Base-by-base conservation (phyloP, 2,888 invertebrate genomes). In the Ditula angustiorana region DNA sequence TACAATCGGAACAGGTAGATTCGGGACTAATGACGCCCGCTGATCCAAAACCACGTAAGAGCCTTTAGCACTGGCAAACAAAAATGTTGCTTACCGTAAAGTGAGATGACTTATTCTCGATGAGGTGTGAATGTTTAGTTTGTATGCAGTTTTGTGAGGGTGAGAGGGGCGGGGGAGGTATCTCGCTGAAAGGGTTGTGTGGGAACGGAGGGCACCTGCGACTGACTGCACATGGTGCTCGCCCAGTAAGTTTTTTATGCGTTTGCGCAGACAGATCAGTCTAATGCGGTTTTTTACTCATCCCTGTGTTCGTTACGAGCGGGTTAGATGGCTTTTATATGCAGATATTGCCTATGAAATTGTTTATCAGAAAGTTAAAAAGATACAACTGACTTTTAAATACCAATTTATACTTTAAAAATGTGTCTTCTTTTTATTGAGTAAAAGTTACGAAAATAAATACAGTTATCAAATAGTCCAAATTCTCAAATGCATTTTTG, bases 181-280 rank as follows among this genome's bases (percentile, higher is more conserved):
- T 79, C 79, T 75, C 77, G 84, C 87, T 89, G 88, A 93, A 93
- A 93, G 93, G 93, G 93, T 93, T 93, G 93, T 93, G 93, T 93
- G 93, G 93, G 93, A 93, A 93, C 91, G 80, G 81, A 87, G 88
- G 92, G 93, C 93, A 93, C 93, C 93, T 93, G 93, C 93, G 88
- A 74, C 85, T 86, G 88, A 74, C 85, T 86, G 88, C 92, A 92
- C 89, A 92, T 92, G 92, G 89, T 90, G 88, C 83, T 86, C 83
- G 85, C 83, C 82, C 83, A 83, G 74, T 75, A 68, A 72, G 81
- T 90, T 91, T 92, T 92, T 92, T 92, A 84, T 83, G 75, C 86
- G 85, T 91, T 89, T 82, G 86, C 85, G 87, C 82, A 87, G 84
- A 85, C 83, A 87, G 82, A 87, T 88, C 87, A 82, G 81, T 81